Evolutionary conservation across 2,113 vertebrate species (phyloP), one percentile per base, ranked within the genome.

Genomic region (Oncorhynchus mykiss): DNA sequence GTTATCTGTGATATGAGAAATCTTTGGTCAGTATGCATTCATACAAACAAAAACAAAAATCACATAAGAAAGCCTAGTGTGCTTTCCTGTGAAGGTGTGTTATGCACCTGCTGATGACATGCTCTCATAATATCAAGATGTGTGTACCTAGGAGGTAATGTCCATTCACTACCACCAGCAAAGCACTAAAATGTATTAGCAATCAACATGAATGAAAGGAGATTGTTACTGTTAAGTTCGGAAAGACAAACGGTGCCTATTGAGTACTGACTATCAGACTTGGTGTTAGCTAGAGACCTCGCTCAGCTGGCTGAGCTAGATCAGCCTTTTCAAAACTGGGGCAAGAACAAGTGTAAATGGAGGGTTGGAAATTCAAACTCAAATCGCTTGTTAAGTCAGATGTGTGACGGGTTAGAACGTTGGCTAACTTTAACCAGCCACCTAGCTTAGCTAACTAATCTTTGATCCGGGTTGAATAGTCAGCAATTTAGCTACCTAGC

Each of bases 41-140:
- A 45, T 45, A 9, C 1, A 34, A 34, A 6, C 31, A 31, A 31
- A 31, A 31, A 31, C 31, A 9, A 45, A 45, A 45, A 45, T 11
- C 39, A 9, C 39, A 45, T 45, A 12, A 39, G 8, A 39, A 45
- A 45, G 39, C 39, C 8, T 11, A 45, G 39, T 45, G 9, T 8
- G 24, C 51, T 6, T 18, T 18, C 45, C 11, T 71, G 24, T 22
- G 16, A 60, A 72, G 70, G 70, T 49, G 70, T 60, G 70, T 57
- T 54, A 31, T 72, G 54, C 71, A 73, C 71, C 71, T 62, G 71
- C 71, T 54, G 57, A 57, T 65, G 34, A 64, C 60, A 73, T 8
- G 24, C 24, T 60, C 49, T 14, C 14, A 65, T 29, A 5, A 27
- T 45, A 45, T 31, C 27, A 20, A 20, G 9, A 9, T 45, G 39